These are phyloP conservation scores for Atta colombica DNA, from an alignment of 1,140 invertebrate genomes.

Conservation along the genomic window DNA sequence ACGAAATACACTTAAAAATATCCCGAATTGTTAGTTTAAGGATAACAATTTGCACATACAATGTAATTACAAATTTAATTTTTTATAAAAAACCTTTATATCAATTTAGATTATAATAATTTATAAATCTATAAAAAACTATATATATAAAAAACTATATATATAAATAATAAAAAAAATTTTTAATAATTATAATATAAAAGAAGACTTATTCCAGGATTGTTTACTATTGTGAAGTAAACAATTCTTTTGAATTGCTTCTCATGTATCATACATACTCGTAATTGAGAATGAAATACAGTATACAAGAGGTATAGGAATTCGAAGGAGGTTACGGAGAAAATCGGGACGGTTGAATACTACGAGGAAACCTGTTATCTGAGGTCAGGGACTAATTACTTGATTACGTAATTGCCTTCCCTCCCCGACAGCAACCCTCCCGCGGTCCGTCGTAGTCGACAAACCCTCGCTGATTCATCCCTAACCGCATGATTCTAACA, in stretches of 20 bases:
- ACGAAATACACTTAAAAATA: conserved; percentile 11
- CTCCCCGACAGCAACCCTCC: conserved; percentile 76
- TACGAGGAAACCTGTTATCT: conserved; percentile 79
- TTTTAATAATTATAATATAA: background rate
- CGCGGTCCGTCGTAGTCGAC: conserved; percentile 72
- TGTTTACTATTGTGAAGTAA: conserved; percentile 1
- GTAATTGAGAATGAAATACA: conserved; percentile 8
- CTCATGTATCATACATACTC: background rate
- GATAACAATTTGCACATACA: background rate
- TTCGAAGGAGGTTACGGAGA: conserved; percentile 55
- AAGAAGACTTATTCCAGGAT: background rate
- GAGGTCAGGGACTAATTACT: conserved; percentile 85
- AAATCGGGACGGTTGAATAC: conserved; percentile 71
- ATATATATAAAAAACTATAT: background rate
- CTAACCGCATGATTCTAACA: conserved; percentile 66
- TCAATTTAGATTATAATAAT: background rate
- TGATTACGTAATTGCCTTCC: conserved; percentile 85
- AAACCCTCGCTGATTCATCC: conserved; percentile 80
- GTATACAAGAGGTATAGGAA: conserved; percentile 8
- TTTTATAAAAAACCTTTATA: background rate
- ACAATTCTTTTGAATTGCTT: background rate
- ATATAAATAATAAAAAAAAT: background rate
- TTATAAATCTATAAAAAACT: background rate
- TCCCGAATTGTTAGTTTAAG: conserved; percentile 4
- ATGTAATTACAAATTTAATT: background rate